Conservation (phyloP, 2,113 vertebrate species). For the Eublepharis macularius region DNA sequence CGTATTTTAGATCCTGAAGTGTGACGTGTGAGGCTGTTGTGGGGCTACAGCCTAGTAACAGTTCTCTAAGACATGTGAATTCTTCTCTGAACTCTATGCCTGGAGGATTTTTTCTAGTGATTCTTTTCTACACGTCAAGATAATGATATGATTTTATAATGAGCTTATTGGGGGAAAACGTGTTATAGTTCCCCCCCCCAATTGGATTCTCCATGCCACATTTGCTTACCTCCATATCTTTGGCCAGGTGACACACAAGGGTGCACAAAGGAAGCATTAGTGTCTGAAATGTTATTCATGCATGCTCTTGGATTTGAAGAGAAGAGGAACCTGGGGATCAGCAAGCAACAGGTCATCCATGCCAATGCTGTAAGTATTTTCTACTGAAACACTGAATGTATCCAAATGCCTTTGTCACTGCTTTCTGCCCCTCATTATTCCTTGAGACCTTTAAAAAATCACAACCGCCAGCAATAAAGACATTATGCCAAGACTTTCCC, state of each 20-base stretch:
- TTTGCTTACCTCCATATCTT: constrained; percentile 40
- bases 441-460: constrained; percentile 58
- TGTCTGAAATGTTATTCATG: constrained; percentile 1
- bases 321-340: not conserved
- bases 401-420: constrained; percentile 20
- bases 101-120: not conserved
- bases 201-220: constrained; percentile 27
- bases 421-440: constrained; percentile 36
- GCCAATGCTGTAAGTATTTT: not conserved
- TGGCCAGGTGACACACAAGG: not conserved
- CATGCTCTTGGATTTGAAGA: not conserved
- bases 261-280: not conserved
- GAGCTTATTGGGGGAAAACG: not conserved
- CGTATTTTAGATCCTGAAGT: not conserved
- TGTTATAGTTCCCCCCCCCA: constrained; percentile 21
- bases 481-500: constrained; percentile 54
- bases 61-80: not conserved
- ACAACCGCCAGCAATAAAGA: constrained; percentile 37
- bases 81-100: not conserved
- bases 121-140: not conserved
- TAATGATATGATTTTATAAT: not conserved
- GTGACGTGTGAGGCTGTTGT: not conserved
- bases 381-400: constrained; percentile 3
- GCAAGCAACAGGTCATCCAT: not conserved
- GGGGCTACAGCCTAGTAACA: not conserved